Base-by-base conservation (phyloP, 2,797 vertebrate genomes). In the Helostoma temminkii region DNA sequence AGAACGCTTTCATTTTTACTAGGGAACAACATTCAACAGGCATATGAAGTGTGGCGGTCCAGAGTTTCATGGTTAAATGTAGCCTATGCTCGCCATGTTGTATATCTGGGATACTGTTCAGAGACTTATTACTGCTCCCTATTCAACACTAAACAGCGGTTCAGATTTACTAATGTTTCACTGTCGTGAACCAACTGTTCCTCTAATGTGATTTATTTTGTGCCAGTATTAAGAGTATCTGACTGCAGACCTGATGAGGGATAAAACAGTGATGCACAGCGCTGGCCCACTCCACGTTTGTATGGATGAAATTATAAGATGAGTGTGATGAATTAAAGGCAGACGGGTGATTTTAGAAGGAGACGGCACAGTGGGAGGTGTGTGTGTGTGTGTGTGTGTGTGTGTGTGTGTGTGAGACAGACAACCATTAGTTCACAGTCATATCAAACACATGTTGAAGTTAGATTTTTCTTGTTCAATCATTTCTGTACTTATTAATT, bases 131-230 rank as follows among this genome's bases (percentile, higher is more conserved):
- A 48, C 30, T 37, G 56, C 37, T 50, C 36, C 28, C 25, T 56
- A 36, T 72, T 67, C 66, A 66, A 72, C 50, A 47, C 54, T 58
- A 67, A 82, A 61, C 48, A 63, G 59, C 74, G 53, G 59, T 55
- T 78, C 52, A 74, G 24, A 86, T 66, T 72, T 72, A 59, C 78
- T 70, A 78, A 76, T 72, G 56, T 65, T 80, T 53, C 18, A 61
- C 50, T 65, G 55, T 67, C 42, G 55, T 80, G 71, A 74, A 74
- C 12, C 71, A 74, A 81, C 34, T 34, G 61, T 39, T 61, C 66
- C 72, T 86, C 76, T 63, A 66, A 78, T 32, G 8, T 76, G 80
- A 86, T 86, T 87, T 81, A 88, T 87, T 88, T 78, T 64, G 66
- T 76, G 83, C 71, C 74, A 61, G 85, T 82, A 78, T 87, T 77